Base-by-base conservation (phyloP, 2,888 invertebrate genomes). In the Pseudanteris insignis region DNA sequence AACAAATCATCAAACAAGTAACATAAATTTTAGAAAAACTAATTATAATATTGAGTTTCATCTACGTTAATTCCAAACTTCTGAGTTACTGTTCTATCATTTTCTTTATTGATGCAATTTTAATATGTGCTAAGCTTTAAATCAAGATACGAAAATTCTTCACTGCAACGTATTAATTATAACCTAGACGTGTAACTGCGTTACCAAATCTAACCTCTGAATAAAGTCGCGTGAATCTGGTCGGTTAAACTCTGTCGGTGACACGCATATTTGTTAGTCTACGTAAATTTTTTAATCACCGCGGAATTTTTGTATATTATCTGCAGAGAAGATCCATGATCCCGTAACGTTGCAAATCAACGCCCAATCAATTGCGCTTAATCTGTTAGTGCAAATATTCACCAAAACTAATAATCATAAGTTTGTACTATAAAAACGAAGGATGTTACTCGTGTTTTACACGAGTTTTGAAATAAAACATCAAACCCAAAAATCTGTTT, bases 121-220 rank as follows among this genome's bases (percentile, higher is more conserved):
- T n/a, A n/a, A n/a, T n/a, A n/a, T n/a, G n/a, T 5, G 8, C 29
- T 38, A 37, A 24, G 26, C 26, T 8, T 36, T 32, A 30, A 33
- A 58, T 44, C 32, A 29, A 53, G 60, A 53, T 47, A 57, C 50
- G 51, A 62, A 57, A 57, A 57, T 62, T 62, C 62, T 53, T 47
- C 12, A 13, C 57, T 62, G 47, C 41, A 57, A 62, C 48, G 62
- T 57, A 62, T 62, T 62, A 62, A 63, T 63, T 63, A 57, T 57
- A 62, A 62, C 62, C 53, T 62, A 46, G 43, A 57, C 53, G 51
- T 48, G 51, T 38, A 48, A 34, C 62, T 43, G 48, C 48, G 57
- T 62, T 62, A 53, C 57, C 62, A 62, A 62, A 62, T 62, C 62
- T 41, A 37, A 43, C 57, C 25, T 33, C 57, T 43, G 57, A 57